Evolutionary conservation across 1,140 invertebrate species (phyloP), one percentile per base, ranked within the genome.

Genomic region (Cyphomyrmex costatus): DNA sequence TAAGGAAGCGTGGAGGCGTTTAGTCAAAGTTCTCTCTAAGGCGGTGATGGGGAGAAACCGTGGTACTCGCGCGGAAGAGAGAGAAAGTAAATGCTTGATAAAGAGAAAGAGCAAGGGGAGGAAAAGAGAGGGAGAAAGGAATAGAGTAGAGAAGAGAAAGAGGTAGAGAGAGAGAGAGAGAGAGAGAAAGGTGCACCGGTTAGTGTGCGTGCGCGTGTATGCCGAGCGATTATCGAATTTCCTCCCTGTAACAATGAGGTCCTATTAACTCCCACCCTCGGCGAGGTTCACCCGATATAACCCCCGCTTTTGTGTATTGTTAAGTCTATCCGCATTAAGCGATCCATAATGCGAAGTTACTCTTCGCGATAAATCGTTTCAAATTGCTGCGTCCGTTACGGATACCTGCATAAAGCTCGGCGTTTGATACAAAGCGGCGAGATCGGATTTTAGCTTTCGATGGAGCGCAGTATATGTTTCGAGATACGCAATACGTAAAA

Each of bases 141-240:
- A 19, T 21, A 49, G 61, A 27, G 61, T n/a, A 14, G 16, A 51
- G 61, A n/a, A 14, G 16, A 51, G 61, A 36, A 8, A 60, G 63
- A 80, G 76, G 42, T 24, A 60, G 19, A 21, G 60, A 19, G 79
- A 66, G 84, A 24, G 4, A 58, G 77, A 49, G 51, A 46, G 14
- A 24, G 71, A 30, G 30, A 19, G 68, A 87, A 46, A 71, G 33
- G 36, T 87, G 86, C 80, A 86, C 30, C 51, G 60, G 51, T 49
- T 65, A 60, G 56, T 71, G 53, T 91, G 70, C 77, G 88, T 91
- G 88, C 79, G 88, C 93, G 93, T 94, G 93, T 95, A 94, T 95
- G 93, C 94, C 92, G 91, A 94, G 94, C 94, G 95, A 95, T 95
- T 95, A 95, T 95, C 95, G 95, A 95, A 95, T 95, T 95, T 95